Conservation (phyloP, 1,140 invertebrate genomes). For the Philotrypesis tridentata region DNA sequence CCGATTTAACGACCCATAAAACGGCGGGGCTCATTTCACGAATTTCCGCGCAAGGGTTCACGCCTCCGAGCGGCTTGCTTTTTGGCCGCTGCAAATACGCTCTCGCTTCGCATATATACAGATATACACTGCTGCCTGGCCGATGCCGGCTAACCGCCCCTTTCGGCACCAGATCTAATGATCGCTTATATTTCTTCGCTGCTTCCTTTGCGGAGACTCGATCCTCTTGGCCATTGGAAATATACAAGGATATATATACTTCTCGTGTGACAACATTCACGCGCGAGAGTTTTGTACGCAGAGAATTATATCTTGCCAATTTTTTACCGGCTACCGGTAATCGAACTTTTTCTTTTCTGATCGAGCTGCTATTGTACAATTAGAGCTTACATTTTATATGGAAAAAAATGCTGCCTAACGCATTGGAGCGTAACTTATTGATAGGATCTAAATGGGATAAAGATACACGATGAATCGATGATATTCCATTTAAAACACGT, state of each 20-base stretch:
- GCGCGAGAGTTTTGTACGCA: too few relatives aligned
- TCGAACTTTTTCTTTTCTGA: too few relatives aligned
- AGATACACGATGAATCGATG: too few relatives aligned
- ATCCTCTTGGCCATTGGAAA: neutral
- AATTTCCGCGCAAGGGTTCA: constrained; percentile 40
- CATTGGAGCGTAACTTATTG: too few relatives aligned
- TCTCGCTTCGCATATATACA: neutral
- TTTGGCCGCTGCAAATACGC: neutral
- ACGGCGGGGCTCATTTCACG: constrained; percentile 8
- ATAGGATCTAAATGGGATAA: too few relatives aligned
- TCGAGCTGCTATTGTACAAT: too few relatives aligned
- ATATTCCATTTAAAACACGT: too few relatives aligned
- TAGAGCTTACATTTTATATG: too few relatives aligned
- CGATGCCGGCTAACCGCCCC: neutral
- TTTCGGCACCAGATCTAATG: neutral
- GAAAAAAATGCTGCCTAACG: too few relatives aligned
- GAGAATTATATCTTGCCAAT: too few relatives aligned
- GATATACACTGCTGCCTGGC: neutral
- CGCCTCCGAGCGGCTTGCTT: constrained; percentile 12
- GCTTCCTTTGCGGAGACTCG: neutral
- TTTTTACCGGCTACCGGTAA: too few relatives aligned
- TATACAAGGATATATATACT: neutral
- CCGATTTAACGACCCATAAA: constrained; percentile 46
- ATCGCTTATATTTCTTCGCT: neutral
- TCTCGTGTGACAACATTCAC: too few relatives aligned